These are phyloP conservation scores for Camponotus pennsylvanicus DNA, from an alignment of 1,140 invertebrate genomes.

Conservation along the genomic window DNA sequence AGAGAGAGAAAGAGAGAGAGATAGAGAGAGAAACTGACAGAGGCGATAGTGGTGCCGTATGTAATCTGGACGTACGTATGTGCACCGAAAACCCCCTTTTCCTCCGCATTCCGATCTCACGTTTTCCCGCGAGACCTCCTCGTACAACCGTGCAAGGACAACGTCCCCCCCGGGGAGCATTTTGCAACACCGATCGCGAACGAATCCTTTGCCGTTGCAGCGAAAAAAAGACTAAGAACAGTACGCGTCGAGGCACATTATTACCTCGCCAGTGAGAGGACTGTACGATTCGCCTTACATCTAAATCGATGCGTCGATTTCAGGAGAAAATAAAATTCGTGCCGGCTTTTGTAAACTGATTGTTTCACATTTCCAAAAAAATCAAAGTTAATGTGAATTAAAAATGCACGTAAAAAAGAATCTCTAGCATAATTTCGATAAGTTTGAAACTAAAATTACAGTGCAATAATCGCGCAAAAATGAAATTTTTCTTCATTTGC, in stretches of 20 bases:
- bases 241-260: slow-evolving; percentile 17
- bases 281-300: neutral
- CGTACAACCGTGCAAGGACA: slow-evolving; percentile 71
- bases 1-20: slow-evolving; percentile 37
- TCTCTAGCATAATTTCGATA: neutral
- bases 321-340: neutral
- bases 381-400: neutral
- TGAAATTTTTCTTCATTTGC: neutral
- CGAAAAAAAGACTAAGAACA: slow-evolving; percentile 1
- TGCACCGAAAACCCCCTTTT: slow-evolving; percentile 70
- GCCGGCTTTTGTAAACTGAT: neutral
- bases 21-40: neutral
- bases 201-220: slow-evolving; percentile 45
- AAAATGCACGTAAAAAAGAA: neutral
- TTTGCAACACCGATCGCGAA: slow-evolving; percentile 71
- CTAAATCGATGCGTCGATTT: slow-evolving; percentile 26
- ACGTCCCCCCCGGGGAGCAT: slow-evolving; percentile 71
- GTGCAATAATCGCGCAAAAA: neutral
- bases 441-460: neutral
- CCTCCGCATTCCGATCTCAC: slow-evolving; percentile 74
- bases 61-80: slow-evolving; percentile 44
- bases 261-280: slow-evolving; percentile 1
- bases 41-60: slow-evolving; percentile 22
- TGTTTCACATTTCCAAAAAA: neutral
- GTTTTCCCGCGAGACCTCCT: slow-evolving; percentile 72